Base-by-base conservation (phyloP, 2,797 vertebrate genomes). In the Trachops cirrhosus region DNA sequence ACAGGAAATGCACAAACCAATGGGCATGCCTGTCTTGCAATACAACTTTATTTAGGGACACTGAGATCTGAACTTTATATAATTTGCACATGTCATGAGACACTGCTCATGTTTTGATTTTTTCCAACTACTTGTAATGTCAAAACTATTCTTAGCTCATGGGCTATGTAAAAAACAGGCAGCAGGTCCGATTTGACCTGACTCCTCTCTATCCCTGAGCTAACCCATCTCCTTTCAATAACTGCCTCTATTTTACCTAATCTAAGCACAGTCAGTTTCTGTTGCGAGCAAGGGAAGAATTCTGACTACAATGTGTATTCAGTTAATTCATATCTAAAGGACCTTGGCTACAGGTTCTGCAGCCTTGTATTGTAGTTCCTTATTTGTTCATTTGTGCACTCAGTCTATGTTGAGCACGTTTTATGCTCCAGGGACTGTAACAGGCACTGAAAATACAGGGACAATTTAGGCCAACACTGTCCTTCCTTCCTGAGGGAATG, bases 191-290 rank as follows among this genome's bases (percentile, higher is more conserved):
- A 64, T 59, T 0, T 59, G 78, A 87, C 48, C 15, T 57, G 39
- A 71, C 12, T 41, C 12, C 32, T 39, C 15, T 14, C 24, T 46
- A 46, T 21, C 46, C n/a, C 50, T n/a, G 32, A 70, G n/a, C 39
- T 80, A 62, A 18, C 6, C 12, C 4, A 32, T 57, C 19, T 59
- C 46, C 14, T 67, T 39, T 22, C 24, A 14, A 32, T 22, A 50
- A 32, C 71, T 79, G 62, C n/a, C 32, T 95, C 32, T 62, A 37
- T 83, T 97, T 86, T 86, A 48, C 6, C 78, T 86, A 50, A 91
- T 50, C 32, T 37, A 64, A 44, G 10, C 3, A 1, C 9, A 70
- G 29, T 52, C 54, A 9, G 62, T 80, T 75, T 54, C 32, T 80
- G 6, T 62, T 74, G 68, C 5, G 82, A 41, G 18, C 12, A 32